A percentile compares a stretch with the other conserved stretches of the same genome.
Conservation (phyloP, 2,113 vertebrate genomes). For the Nipponia nippon region DNA sequence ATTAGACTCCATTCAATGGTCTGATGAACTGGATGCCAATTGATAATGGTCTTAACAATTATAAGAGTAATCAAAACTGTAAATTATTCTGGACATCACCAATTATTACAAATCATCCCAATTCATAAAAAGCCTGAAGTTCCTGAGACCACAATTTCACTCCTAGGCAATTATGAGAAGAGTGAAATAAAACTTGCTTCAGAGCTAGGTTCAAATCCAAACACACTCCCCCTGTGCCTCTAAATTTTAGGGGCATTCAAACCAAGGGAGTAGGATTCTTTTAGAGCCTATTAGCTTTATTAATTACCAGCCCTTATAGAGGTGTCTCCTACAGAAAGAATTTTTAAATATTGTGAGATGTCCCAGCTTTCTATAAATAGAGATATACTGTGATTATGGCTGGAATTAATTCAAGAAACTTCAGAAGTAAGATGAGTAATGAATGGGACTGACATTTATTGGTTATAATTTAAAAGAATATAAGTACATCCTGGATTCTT, state of each 20-base stretch:
- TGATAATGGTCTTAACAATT: background rate
- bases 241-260: background rate
- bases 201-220: background rate
- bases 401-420: conserved; percentile 73
- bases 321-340: conserved; percentile 34
- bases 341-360: conserved; percentile 51
- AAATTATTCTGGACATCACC: background rate
- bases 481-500: conserved; percentile 15
- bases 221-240: background rate
- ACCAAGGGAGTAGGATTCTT: background rate
- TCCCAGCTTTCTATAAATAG: conserved; percentile 66
- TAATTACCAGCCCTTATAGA: conserved; percentile 59
- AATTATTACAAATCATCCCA: conserved; percentile 4
- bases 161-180: background rate
- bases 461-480: conserved; percentile 23
- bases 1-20: background rate
- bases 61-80: background rate
- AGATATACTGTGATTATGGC: conserved; percentile 59
- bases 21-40: background rate
- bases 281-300: background rate
- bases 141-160: background rate
- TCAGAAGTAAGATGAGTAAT: conserved; percentile 62
- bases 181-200: background rate
- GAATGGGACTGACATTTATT: conserved; percentile 52
- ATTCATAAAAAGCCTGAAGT: background rate